phyloP scores from a whole-genome alignment of 2,888 invertebrate species.

The Lithophane ornitopus region DNA sequence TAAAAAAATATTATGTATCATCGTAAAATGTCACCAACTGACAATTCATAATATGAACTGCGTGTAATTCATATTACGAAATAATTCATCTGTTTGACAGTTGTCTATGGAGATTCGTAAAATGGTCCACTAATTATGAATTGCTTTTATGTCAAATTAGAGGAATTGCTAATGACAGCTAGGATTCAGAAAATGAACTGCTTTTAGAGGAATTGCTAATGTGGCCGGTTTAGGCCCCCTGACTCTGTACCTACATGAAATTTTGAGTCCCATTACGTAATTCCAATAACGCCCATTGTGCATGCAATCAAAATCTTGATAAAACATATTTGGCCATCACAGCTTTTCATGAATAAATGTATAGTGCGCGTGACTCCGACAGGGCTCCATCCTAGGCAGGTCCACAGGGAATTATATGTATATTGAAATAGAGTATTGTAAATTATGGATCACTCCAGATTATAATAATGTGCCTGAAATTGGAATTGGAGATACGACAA shows the following conservation, averaged over 20 bases:
- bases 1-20: too few species aligned
- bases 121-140: too few species aligned
- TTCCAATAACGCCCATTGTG: not conserved
- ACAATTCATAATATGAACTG: too few species aligned
- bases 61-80: too few species aligned
- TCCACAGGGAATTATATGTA: conserved; percentile 47
- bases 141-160: too few species aligned
- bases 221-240: too few species aligned
- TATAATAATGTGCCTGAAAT: conserved; percentile 47
- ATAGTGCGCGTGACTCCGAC: conserved; percentile 46
- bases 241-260: not conserved
- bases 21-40: too few species aligned
- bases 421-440: conserved; percentile 66
- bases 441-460: conserved; percentile 52
- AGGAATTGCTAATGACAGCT: too few species aligned
- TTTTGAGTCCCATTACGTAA: not conserved
- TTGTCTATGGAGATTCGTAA: too few species aligned
- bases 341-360: conserved; percentile 63
- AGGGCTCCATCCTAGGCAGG: conserved; percentile 35
- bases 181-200: too few species aligned
- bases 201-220: too few species aligned
- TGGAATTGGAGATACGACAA: conserved; percentile 25
- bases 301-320: not conserved
- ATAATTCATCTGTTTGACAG: too few species aligned
- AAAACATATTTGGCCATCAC: conserved; percentile 16